Evolutionary conservation across 2,888 invertebrate genomes (phyloP).

Genomic region (Pristionchus entomophagus): DNA sequence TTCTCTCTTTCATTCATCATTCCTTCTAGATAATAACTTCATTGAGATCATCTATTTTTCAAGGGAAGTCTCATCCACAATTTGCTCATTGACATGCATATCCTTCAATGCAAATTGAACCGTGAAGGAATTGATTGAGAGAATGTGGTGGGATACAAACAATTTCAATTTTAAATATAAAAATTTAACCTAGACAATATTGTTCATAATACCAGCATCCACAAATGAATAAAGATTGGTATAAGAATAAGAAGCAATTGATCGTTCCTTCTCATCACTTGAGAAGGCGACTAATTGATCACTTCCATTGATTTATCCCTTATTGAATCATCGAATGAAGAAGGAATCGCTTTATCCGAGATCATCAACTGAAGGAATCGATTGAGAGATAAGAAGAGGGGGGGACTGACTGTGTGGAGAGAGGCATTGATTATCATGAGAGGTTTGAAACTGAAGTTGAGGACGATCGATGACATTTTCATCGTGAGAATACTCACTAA

Average conservation of each 20-base stretch:
- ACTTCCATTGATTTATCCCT: not conserved
- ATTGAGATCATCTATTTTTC: too few relatives aligned
- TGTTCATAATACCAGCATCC: too few relatives aligned
- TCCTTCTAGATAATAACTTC: not conserved
- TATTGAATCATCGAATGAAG: too few relatives aligned
- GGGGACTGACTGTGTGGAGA: not conserved
- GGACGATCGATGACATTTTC: not conserved
- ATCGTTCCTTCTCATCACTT: slow-evolving; percentile 29
- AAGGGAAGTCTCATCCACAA: not conserved
- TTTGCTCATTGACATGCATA: too few relatives aligned
- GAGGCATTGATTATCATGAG: not conserved
- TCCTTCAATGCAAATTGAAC: too few relatives aligned
- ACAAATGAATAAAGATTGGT: too few relatives aligned
- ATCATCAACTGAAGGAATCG: too few relatives aligned
- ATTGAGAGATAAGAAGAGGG: not conserved
- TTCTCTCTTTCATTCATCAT: not conserved
- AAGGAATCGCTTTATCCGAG: too few relatives aligned
- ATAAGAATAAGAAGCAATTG: too few relatives aligned
- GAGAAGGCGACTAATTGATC: not conserved
- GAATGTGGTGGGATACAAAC: not conserved
- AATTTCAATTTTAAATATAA: not conserved
- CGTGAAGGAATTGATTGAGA: too few relatives aligned
- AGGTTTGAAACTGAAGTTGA: slow-evolving; percentile 25
- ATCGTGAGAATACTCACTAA: slow-evolving; percentile 24
- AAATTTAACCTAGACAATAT: not conserved